Conservation (phyloP, 2,113 vertebrate species). For the Abramis brama region DNA sequence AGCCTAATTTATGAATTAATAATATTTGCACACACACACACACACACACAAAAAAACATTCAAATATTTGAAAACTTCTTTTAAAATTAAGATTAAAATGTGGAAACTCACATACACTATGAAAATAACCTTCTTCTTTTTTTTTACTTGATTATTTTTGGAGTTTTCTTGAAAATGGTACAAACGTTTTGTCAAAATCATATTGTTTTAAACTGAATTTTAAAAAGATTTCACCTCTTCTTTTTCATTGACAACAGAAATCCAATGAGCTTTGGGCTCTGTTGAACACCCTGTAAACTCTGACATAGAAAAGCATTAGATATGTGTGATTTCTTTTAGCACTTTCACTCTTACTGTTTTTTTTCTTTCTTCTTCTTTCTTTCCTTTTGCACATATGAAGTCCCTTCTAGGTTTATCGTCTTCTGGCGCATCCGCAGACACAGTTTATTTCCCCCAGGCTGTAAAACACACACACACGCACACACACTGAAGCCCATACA, state of each 20-base stretch:
- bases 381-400: conserved; percentile 9
- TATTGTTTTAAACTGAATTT: neutral
- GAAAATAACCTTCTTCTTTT: neutral
- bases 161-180: neutral
- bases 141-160: no score
- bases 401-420: conserved; percentile 22
- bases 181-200: neutral
- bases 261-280: neutral
- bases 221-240: neutral
- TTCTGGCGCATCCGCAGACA: neutral
- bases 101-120: neutral
- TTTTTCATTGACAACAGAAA: neutral
- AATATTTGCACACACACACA: neutral
- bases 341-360: neutral
- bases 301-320: neutral
- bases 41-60: no score
- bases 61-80: neutral
- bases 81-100: neutral
- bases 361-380: neutral
- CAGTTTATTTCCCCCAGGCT: conserved; percentile 36
- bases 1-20: no score
- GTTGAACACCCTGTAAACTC: neutral
- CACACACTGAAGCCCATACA: neutral
- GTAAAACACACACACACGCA: conserved; percentile 5
- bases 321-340: conserved; percentile 8